phyloP scores from a whole-genome alignment of 2,888 invertebrate species.

The Galerucella pusilla region DNA sequence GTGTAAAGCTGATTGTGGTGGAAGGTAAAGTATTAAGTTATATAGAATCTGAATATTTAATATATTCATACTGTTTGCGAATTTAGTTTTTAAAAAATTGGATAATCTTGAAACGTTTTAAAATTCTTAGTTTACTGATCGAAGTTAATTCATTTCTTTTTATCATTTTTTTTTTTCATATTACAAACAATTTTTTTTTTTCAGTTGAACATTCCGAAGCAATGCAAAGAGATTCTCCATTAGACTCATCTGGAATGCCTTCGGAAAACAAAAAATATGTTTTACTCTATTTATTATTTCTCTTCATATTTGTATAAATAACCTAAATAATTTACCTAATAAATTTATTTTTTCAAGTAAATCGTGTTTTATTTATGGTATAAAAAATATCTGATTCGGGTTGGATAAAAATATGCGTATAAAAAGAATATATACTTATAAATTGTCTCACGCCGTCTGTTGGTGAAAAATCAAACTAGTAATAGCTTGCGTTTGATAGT shows the following conservation, averaged over 20 bases:
- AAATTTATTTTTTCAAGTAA: not conserved
- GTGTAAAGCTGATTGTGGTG: conserved; percentile 72
- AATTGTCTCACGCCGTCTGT: no score
- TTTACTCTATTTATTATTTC: conserved; percentile 8
- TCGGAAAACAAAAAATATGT: not conserved
- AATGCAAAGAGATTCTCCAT: conserved; percentile 72
- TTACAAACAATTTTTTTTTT: conserved; percentile 49
- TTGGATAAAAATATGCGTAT: no score
- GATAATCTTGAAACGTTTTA: not conserved
- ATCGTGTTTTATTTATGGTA: not conserved
- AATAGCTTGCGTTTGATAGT: no score
- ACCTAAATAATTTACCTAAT: conserved; percentile 9
- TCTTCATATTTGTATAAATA: conserved; percentile 29
- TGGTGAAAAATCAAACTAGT: no score
- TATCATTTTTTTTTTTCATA: no score
- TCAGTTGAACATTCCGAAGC: conserved; percentile 70
- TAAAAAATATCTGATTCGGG: no score
- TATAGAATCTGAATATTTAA: conserved; percentile 12
- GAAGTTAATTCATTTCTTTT: not conserved
- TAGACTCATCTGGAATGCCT: conserved; percentile 52
- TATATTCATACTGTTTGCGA: not conserved
- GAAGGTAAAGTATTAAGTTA: conserved; percentile 67
- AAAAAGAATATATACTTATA: no score
- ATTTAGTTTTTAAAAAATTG: not conserved
- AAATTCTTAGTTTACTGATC: no score